Base-by-base conservation (phyloP, 2,888 invertebrate species). In the Melikaiella ostensackeni region DNA sequence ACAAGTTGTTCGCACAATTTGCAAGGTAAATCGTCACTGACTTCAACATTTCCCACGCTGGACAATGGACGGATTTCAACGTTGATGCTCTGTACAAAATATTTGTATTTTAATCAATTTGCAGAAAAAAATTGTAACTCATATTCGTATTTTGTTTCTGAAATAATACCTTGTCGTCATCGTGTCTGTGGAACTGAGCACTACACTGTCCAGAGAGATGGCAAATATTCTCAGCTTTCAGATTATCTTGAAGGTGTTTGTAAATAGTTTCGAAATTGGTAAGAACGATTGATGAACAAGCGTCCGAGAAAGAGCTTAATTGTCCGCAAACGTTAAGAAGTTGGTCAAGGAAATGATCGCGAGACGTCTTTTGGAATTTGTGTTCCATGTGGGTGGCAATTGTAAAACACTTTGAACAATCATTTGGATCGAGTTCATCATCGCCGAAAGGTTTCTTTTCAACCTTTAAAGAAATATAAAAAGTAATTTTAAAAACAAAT, bases 1-100 rank as follows among this genome's bases (percentile, higher is more conserved):
- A 97, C 95, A 74, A 98, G 92, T 89, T 97, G 96, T 86, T 96
- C 95, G 91, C 98, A 98, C 77, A 98, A 93, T 86, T 97, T 96
- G 89, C 98, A 98, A 0, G 97, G 95, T 75, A 96, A 93, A 87
- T 95, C 95, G 84, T 95, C 94, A 57, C 89, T 91, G n/a, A 94
- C 88, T 62, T 92, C 92, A 21, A 94, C 92, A 86, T 93, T 92
- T 75, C 94, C 95, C 80, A 93, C 93, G 79, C 93, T 93, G 4
- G 92, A 94, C 77, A 93, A 87, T 2, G 94, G 93, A 8, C 93
- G 93, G 24, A 94, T 92, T 85, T 94, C 93, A 66, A 94, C 93
- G 1, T 92, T 91, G 0, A 92, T 81, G 62, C 82, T 80, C 90
- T 91, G 62, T 50, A 35, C 8, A 70, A 46, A 70, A 38, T 74